Evolutionary conservation across 53 echinoderm and acorn worm species (phyloP).

Genomic region (Apostichopus leukothele): DNA sequence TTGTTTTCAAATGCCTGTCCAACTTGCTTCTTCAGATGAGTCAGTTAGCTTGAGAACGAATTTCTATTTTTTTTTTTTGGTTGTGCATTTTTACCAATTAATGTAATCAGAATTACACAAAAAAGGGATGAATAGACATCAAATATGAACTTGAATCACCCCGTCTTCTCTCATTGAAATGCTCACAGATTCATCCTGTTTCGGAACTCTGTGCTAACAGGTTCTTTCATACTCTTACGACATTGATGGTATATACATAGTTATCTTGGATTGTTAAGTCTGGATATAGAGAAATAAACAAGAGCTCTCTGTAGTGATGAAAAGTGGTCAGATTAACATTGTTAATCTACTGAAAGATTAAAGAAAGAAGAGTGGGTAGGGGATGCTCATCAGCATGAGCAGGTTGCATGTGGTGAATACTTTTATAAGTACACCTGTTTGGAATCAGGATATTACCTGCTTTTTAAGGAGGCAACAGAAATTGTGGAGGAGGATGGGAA

Average conservation of each 20-base stretch:
- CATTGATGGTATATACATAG: too few relatives aligned
- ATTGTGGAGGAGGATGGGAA: too few relatives aligned
- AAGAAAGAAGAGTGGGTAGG: background rate
- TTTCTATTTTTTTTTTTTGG: background rate
- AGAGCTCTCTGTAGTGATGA: too few relatives aligned
- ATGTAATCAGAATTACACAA: background rate
- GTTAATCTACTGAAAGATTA: too few relatives aligned
- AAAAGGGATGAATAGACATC: background rate
- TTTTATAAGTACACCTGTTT: too few relatives aligned
- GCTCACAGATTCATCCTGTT: background rate
- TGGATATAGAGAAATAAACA: too few relatives aligned
- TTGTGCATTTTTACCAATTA: background rate
- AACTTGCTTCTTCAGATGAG: constrained; percentile 3
- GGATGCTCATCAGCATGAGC: background rate
- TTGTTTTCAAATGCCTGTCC: constrained; percentile 3
- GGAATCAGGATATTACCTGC: too few relatives aligned
- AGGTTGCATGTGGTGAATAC: background rate
- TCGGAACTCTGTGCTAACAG: background rate
- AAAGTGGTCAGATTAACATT: too few relatives aligned
- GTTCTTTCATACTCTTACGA: background rate
- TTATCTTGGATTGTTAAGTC: too few relatives aligned
- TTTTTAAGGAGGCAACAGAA: too few relatives aligned
- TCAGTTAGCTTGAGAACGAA: background rate
- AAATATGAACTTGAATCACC: background rate
- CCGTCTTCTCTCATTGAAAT: background rate